Conservation (phyloP, 2,888 invertebrate genomes). For the Metellina segmentata region DNA sequence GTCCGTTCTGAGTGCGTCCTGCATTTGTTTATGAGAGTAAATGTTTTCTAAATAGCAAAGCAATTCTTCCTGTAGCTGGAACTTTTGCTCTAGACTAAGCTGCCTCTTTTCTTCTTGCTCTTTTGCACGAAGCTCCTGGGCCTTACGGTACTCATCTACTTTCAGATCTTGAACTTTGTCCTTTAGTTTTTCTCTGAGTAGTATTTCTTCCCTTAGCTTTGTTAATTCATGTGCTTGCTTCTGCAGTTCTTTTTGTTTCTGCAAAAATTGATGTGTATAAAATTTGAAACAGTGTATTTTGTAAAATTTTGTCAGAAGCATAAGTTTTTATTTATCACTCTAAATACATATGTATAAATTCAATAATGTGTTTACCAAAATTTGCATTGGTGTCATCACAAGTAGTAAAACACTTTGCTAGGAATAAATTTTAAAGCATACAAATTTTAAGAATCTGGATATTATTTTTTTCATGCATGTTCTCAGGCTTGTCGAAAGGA, state of each 20-base stretch:
- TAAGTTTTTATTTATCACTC: too few species aligned
- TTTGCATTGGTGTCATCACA: too few species aligned
- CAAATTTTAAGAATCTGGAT: too few species aligned
- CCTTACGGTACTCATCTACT: conserved; percentile 68
- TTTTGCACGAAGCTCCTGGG: conserved; percentile 69
- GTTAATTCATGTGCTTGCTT: conserved; percentile 48
- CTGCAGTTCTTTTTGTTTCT: conserved; percentile 41
- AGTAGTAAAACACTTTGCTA: too few species aligned
- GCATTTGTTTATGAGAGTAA: conserved; percentile 39
- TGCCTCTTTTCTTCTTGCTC: conserved; percentile 60
- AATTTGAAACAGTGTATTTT: neutral
- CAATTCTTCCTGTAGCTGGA: conserved; percentile 64
- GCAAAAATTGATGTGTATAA: neutral
- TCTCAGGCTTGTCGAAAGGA: too few species aligned
- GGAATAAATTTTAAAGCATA: too few species aligned
- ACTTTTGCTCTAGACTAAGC: conserved; percentile 31
- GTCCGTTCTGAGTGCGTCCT: conserved; percentile 41
- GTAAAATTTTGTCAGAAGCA: too few species aligned
- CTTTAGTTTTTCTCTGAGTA: conserved; percentile 23
- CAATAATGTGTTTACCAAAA: too few species aligned
- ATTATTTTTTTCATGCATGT: too few species aligned
- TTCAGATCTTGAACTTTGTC: conserved; percentile 20
- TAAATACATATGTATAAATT: too few species aligned
- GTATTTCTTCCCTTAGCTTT: conserved; percentile 26
- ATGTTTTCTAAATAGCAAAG: conserved; percentile 45